Percentiles rank a stretch among this genome's conserved stretches.
These are phyloP conservation scores for Drosophila parthenogenetica DNA, from an alignment of 2,888 invertebrate genomes.

Conservation along the genomic window DNA sequence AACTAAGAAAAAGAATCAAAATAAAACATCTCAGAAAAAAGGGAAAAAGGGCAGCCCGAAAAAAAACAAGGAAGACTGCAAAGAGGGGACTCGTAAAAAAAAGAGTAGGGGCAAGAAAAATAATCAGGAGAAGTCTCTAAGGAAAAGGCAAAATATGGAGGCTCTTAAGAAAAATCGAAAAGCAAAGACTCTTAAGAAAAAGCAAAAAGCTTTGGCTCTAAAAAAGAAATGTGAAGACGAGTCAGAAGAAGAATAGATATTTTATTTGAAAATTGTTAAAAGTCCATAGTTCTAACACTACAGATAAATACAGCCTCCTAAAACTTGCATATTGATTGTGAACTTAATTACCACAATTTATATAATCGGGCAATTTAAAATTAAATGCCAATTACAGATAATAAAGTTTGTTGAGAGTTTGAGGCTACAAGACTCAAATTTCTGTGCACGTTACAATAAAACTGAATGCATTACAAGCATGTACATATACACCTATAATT, in stretches of 20 bases:
- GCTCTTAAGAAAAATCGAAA: slow-evolving; percentile 7
- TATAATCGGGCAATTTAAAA: not conserved
- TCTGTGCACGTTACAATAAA: slow-evolving; percentile 5
- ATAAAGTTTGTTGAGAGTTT: not conserved
- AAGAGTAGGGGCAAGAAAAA: not conserved
- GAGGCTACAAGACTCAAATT: slow-evolving; percentile 7
- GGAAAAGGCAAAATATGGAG: slow-evolving; percentile 4
- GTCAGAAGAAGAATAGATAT: not conserved
- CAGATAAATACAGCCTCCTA: not conserved
- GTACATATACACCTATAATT: slow-evolving; percentile 61
- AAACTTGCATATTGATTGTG: not conserved
- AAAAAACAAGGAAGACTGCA: not conserved
- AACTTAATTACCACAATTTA: not conserved
- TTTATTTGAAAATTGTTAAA: not conserved
- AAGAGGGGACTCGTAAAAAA: not conserved
- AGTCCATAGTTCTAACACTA: not conserved
- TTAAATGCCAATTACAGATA: not conserved
- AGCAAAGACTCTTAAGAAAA: not conserved
- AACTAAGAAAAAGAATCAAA: not conserved
- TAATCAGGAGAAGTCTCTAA: not conserved
- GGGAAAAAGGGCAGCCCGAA: not conserved
- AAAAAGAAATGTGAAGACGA: slow-evolving; percentile 1
- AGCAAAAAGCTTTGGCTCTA: not conserved
- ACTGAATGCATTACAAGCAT: not conserved
- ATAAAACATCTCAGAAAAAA: too few relatives aligned